Percentiles rank a stretch among this genome's conserved stretches.
phyloP scores from a whole-genome alignment of 2,797 vertebrate genomes.

The Poecile montanus region DNA sequence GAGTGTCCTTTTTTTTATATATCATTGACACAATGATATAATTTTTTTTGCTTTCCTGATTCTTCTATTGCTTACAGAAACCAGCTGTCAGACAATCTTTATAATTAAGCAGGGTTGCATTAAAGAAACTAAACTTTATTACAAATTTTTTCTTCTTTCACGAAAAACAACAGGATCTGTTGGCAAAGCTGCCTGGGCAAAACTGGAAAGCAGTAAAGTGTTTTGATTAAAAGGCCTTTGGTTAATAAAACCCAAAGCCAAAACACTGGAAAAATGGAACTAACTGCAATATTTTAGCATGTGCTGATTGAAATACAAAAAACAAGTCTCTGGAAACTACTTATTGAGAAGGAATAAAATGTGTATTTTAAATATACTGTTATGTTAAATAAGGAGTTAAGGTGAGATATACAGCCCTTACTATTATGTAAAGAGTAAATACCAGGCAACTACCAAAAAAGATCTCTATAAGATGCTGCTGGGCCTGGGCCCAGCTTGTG shows the following conservation, averaged over 20 bases:
- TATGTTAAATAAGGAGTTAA: background rate
- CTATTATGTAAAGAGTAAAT: background rate
- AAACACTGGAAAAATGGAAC: background rate
- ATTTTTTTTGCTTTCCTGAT: background rate
- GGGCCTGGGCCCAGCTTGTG: background rate
- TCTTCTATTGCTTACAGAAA: background rate
- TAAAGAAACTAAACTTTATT: background rate
- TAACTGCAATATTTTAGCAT: background rate
- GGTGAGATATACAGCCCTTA: background rate
- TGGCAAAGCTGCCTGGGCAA: background rate
- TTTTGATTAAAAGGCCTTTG: background rate
- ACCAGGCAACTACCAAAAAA: background rate
- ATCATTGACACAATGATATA: background rate
- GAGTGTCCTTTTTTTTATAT: too few relatives aligned
- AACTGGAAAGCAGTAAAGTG: background rate
- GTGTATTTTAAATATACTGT: background rate
- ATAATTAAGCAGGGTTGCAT: background rate
- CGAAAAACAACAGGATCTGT: background rate
- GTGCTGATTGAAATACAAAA: background rate
- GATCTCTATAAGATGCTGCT: background rate
- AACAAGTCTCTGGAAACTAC: background rate
- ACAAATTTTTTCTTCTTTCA: background rate
- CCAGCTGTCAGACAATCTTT: background rate
- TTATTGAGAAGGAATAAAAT: background rate
- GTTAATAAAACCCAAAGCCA: background rate